Evolutionary conservation across 2,113 vertebrate genomes (phyloP).

Genomic region (Oreotrochilus melanogaster): DNA sequence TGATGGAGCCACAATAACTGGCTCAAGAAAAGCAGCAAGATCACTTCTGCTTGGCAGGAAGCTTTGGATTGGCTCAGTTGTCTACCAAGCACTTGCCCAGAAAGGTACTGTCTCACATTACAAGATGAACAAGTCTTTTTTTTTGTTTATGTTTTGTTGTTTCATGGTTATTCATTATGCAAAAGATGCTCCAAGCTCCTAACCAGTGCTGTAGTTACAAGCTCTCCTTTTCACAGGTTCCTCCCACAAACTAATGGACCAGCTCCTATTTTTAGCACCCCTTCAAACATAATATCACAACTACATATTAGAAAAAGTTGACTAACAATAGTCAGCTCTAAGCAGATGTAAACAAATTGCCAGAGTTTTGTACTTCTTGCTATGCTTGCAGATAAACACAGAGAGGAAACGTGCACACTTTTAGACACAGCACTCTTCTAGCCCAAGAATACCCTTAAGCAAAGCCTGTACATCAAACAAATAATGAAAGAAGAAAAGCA

Average conservation of each 20-base stretch:
- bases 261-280: neutral
- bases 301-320: rapidly evolving
- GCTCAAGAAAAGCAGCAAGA: neutral
- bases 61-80: neutral
- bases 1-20: neutral
- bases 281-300: neutral
- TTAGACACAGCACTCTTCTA: neutral
- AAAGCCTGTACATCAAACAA: neutral
- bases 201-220: neutral
- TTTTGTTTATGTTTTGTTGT: neutral
- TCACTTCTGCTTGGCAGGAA: neutral
- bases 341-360: neutral
- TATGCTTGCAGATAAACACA: rapidly evolving
- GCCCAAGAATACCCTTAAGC: neutral
- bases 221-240: neutral
- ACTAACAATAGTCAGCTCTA: neutral
- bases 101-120: neutral
- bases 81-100: neutral
- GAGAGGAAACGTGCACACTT: rapidly evolving
- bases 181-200: neutral
- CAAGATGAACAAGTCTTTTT: neutral
- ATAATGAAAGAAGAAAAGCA: neutral
- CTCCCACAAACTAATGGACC: neutral
- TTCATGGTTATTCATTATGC: neutral
- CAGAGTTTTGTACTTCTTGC: neutral